Base-by-base conservation (phyloP, 2,888 invertebrate species). In the Steromphala cineraria region DNA sequence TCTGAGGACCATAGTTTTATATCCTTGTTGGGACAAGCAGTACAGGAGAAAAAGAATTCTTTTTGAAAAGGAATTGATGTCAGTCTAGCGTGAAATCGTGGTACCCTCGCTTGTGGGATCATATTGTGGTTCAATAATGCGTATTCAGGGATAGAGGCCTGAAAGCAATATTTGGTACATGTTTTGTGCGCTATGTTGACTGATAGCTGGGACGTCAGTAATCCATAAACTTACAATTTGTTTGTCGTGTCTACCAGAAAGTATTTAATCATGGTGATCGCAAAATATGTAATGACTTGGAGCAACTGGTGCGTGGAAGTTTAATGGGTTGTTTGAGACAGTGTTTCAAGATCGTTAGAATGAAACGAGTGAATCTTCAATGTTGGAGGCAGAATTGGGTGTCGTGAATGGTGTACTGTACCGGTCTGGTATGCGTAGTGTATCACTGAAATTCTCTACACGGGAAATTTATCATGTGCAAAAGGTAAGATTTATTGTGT, bases 401-500 rank as follows among this genome's bases (percentile, higher is more conserved):
- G 56, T 5, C 56, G 4, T 19, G 21, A 56, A 24, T 56, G 24
- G 19, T 67, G 67, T 67, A 67, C 17, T 36, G 2, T 36, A 21
- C 19, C 19, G 31, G 8, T 1, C 21, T 71, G 79, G 40, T 40
- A 79, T 79, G 79, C 67, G 53, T 53, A 79, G 74, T 36, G 74
- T 71, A 19, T 74, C 74, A 8, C 10, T 79, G 15, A 74, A 56
- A 55, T 79, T 74, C 53, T 21, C 28, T 15, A 74, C 74, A 46
- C 15, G 46, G 71, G 75, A 79, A 17, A 55, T 79, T 24, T 79
- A 79, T 55, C 56, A 74, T 56, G 79, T 79, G 2, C 21, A 79
- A n/a, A 75, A 79, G 79, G 79, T 79, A 79, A 21, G 77, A n/a
- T n/a, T 75, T 56, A 15, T 56, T n/a, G 8, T 56, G 56, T 56